phyloP scores from a whole-genome alignment of 2,797 vertebrate species.

The Alectoris magna region DNA sequence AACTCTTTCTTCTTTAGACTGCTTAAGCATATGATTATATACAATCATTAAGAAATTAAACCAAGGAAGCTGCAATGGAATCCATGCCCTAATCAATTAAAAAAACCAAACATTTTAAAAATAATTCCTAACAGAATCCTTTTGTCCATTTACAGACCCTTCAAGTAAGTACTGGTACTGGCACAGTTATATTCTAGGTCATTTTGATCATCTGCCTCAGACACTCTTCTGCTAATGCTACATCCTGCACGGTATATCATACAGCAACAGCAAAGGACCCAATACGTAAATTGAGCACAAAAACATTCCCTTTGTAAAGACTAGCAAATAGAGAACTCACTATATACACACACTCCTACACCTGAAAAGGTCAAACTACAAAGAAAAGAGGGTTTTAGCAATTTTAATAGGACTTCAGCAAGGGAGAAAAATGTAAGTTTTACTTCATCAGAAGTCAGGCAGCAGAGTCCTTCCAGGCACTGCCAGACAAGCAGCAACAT shows the following conservation, averaged over 20 bases:
- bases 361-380: neutral
- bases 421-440: neutral
- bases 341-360: rapidly evolving
- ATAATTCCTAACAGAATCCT: neutral
- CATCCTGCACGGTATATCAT: rapidly evolving
- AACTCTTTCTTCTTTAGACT: neutral
- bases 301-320: rapidly evolving
- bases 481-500: neutral
- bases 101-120: rapidly evolving
- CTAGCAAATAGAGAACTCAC: rapidly evolving
- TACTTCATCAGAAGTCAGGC: neutral
- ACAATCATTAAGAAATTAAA: neutral
- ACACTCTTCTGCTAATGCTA: neutral
- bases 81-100: neutral
- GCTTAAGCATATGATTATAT: neutral
- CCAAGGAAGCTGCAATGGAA: neutral
- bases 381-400: neutral
- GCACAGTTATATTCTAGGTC: neutral
- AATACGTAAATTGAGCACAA: rapidly evolving
- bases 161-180: neutral
- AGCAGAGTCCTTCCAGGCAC: neutral
- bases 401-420: neutral
- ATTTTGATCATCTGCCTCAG: neutral
- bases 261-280: neutral
- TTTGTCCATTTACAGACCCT: neutral